Evolutionary conservation across 2,113 vertebrate genomes (phyloP).

Genomic region (Pituophis catenifer): DNA sequence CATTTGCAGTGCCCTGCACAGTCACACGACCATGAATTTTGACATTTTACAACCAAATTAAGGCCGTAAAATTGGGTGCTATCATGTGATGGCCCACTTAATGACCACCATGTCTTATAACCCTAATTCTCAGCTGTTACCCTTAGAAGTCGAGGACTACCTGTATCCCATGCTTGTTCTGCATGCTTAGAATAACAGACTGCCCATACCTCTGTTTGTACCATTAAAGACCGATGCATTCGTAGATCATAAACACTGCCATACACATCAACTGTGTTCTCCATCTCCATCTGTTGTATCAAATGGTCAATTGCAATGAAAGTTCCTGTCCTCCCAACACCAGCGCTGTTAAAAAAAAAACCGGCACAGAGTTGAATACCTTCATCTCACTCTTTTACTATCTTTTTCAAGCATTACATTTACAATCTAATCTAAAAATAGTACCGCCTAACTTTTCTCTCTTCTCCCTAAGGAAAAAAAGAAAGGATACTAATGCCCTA

Average conservation of each 20-base stretch:
- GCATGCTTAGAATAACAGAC: neutral
- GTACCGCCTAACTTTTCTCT: neutral
- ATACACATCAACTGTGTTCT: conserved; percentile 84
- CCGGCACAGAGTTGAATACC: neutral
- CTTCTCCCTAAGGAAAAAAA: neutral
- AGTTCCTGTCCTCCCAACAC: conserved; percentile 93
- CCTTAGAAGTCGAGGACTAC: neutral
- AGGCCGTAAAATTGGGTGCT: neutral
- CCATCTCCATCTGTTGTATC: conserved; percentile 91
- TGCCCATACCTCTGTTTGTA: conserved; percentile 90
- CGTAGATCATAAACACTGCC: conserved; percentile 87
- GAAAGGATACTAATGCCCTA: neutral
- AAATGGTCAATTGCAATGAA: conserved; percentile 91
- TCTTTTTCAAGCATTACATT: neutral
- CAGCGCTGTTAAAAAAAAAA: conserved; percentile 76
- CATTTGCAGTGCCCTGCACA: neutral
- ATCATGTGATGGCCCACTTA: neutral
- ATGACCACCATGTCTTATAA: neutral
- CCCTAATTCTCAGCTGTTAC: neutral
- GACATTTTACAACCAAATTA: neutral
- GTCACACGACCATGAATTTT: neutral
- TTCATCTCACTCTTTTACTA: neutral
- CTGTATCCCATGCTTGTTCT: neutral
- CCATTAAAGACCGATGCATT: conserved; percentile 92
- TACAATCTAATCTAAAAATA: neutral